Evolutionary conservation across 2,113 vertebrate species (phyloP), one percentile per base, ranked within the genome.

Genomic region (Lampris megalopsis): DNA sequence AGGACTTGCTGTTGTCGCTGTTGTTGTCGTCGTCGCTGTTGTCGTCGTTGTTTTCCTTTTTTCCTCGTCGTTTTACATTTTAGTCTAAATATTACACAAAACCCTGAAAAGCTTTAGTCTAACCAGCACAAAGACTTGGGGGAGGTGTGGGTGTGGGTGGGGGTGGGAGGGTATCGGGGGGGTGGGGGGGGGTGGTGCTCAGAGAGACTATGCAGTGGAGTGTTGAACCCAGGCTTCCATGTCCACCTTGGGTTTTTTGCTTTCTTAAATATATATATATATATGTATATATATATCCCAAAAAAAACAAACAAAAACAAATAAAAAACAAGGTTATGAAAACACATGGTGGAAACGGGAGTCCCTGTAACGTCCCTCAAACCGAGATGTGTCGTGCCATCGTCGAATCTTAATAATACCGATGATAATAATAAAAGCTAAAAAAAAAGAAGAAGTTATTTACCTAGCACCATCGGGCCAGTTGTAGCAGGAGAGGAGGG

Each of bases 121-220:
- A 94, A 95, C 93, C 94, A 95, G 94, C 94, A 94, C 93, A 94
- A 94, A 94, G 88, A 92, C 75, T 53, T 54, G 38, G 38, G 53
- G 84, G 82, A 59, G 71, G 63, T 60, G 50, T 89, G 86, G 71
- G 80, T 70, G 72, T 35, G 78, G 76, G 86, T 0, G 58, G 77
- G 75, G 80, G 83, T 9, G 79, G 80, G 11, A 41, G 78, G 67
- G 10, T 52, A n/a, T 43, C 3, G 36, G 71, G 36, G 60, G 78
- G 68, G 11, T 11, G 6, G 48, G 71, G 66, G 49, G 2, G 81
- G 90, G 75, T 11, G 81, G 82, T 49, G 80, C 85, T 92, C 81
- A 92, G 93, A 93, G 90, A 93, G 92, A 93, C 93, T 94, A 94
- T 94, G 94, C 93, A 94, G 93, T 93, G 92, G 92, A 90, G 89